These are phyloP conservation scores for Halesus radiatus DNA, from an alignment of 1,140 invertebrate genomes.

Conservation along the genomic window DNA sequence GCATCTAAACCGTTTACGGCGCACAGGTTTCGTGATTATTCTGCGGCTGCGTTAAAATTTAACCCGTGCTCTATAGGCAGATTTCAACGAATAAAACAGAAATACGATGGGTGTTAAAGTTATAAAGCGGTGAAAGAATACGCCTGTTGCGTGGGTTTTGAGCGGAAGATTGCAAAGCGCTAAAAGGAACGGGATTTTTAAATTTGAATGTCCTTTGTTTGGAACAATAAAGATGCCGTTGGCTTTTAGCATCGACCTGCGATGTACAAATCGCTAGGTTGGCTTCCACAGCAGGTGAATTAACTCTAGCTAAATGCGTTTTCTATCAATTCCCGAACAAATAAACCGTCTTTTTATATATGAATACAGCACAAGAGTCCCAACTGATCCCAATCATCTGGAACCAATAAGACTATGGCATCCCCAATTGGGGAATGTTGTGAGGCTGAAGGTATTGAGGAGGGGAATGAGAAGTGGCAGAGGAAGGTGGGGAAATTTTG, in stretches of 20 bases:
- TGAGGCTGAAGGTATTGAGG: no score
- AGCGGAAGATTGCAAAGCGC: conserved; percentile 5
- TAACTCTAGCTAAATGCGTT: no score
- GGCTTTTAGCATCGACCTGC: background rate
- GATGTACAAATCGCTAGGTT: no score
- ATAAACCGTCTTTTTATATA: no score
- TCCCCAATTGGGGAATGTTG: no score
- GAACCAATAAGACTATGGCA: no score
- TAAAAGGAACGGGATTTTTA: conserved; percentile 1
- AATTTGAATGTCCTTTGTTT: conserved; percentile 10
- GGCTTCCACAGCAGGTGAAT: no score
- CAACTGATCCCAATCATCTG: no score
- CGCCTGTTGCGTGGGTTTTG: background rate
- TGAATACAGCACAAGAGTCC: no score
- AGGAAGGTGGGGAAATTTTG: no score
- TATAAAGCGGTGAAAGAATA: conserved; percentile 3
- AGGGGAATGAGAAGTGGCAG: no score
- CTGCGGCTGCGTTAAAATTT: background rate
- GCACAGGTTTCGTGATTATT: conserved; percentile 6
- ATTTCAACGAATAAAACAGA: background rate
- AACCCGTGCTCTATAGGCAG: background rate
- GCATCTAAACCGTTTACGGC: conserved; percentile 6
- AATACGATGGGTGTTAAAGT: background rate
- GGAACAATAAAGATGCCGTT: conserved; percentile 23
- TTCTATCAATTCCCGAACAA: no score